Percentiles rank a stretch among this genome's conserved stretches.
Conservation (phyloP, 2,888 invertebrate species). For the Tuberolachnus salignus region DNA sequence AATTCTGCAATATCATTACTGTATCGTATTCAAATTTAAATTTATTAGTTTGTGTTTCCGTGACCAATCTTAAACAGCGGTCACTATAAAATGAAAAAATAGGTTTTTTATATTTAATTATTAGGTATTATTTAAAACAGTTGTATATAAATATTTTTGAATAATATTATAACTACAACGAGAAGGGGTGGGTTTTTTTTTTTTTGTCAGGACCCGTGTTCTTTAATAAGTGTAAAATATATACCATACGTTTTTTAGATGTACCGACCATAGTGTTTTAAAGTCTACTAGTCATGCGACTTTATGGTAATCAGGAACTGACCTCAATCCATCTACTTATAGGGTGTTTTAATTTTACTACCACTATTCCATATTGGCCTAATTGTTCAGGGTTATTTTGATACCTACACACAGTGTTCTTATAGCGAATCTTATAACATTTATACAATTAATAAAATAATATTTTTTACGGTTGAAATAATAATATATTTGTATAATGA, state of each 20-base stretch:
- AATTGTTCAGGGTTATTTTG: not conserved
- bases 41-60: too few species aligned
- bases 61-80: too few species aligned
- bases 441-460: too few species aligned
- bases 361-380: conserved; percentile 11
- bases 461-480: too few species aligned
- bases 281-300: conserved; percentile 46
- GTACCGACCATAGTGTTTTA: conserved; percentile 17
- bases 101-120: too few species aligned
- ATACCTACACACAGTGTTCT: not conserved
- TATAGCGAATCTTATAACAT: not conserved
- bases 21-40: too few species aligned
- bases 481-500: too few species aligned
- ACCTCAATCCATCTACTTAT: conserved; percentile 39
- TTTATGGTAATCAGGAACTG: conserved; percentile 25
- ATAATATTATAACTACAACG: not conserved
- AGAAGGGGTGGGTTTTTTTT: not conserved
- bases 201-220: conserved; percentile 10
- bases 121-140: not conserved
- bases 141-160: not conserved
- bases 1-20: too few species aligned
- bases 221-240: not conserved
- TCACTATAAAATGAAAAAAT: too few species aligned
- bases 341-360: conserved; percentile 27
- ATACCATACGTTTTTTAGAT: not conserved